Percentiles rank a stretch among this genome's conserved stretches.
Conservation (phyloP, 2,113 vertebrate species). For the Chunga burmeisteri region DNA sequence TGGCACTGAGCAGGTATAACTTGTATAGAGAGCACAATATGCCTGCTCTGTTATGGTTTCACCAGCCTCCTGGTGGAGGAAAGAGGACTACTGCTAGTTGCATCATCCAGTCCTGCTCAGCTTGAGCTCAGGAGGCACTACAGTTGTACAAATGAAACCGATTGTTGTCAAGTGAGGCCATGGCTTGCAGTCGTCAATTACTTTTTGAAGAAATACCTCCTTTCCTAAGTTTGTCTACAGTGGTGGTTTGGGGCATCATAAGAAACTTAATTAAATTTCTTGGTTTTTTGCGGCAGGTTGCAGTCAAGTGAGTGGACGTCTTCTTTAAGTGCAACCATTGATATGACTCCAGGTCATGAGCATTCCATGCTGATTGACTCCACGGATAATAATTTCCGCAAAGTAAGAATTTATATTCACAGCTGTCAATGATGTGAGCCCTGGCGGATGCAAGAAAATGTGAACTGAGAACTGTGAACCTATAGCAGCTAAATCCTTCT, state of each 20-base stretch:
- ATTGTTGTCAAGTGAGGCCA: background rate
- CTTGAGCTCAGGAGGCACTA: background rate
- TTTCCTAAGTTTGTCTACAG: background rate
- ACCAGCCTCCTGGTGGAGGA: background rate
- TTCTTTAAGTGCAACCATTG: conserved; percentile 60
- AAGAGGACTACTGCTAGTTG: background rate
- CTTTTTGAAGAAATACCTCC: background rate
- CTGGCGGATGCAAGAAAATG: background rate
- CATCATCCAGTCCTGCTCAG: background rate
- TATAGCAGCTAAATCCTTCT: background rate
- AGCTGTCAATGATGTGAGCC: background rate
- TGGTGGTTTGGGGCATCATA: background rate
- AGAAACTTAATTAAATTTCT: background rate
- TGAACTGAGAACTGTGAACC: background rate
- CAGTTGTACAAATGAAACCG: background rate
- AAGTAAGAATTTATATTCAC: conserved; percentile 72
- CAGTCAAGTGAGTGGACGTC: conserved; percentile 75
- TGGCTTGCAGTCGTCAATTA: background rate
- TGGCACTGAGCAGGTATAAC: background rate
- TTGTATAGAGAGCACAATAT: background rate
- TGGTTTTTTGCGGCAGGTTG: conserved; percentile 61
- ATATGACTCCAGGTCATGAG: conserved; percentile 71
- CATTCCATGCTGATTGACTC: conserved; percentile 82
- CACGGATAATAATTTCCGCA: conserved; percentile 71
- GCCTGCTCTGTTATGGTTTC: background rate